These are phyloP conservation scores for Falco punctatus DNA, from an alignment of 2,113 vertebrate genomes.

Conservation along the genomic window DNA sequence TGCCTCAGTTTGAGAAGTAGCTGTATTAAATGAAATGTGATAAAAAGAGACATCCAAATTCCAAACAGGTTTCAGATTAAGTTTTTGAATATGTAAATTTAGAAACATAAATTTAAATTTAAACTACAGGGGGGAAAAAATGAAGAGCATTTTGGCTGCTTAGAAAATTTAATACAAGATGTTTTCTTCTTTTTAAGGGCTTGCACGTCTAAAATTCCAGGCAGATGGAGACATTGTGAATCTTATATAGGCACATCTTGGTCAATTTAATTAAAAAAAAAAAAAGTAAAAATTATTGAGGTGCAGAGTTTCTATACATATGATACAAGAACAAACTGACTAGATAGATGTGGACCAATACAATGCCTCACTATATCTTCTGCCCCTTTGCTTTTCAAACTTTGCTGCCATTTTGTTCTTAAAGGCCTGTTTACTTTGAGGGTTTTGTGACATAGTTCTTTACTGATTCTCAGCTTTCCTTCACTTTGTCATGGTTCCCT, in stretches of 20 bases:
- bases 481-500: not conserved
- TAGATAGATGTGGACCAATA: not conserved
- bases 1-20: conserved; percentile 50
- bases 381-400: not conserved
- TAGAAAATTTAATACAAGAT: conserved; percentile 8
- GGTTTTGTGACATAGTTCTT: not conserved
- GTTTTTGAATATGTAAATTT: conserved; percentile 52
- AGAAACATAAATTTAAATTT: conserved; percentile 55
- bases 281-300: not conserved
- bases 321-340: not conserved
- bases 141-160: not conserved
- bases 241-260: not conserved
- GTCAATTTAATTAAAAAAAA: not conserved
- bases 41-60: conserved; percentile 28
- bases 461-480: not conserved
- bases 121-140: not conserved
- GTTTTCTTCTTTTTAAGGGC: conserved; percentile 19
- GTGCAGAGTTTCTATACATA: not conserved
- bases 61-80: conserved; percentile 41
- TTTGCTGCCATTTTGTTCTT: not conserved
- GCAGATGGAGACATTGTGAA: not conserved
- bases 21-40: conserved; percentile 25
- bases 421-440: not conserved
- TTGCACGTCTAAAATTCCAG: not conserved
- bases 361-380: not conserved